Conservation (phyloP, 1,140 invertebrate species). For the Nephila pilipes region DNA sequence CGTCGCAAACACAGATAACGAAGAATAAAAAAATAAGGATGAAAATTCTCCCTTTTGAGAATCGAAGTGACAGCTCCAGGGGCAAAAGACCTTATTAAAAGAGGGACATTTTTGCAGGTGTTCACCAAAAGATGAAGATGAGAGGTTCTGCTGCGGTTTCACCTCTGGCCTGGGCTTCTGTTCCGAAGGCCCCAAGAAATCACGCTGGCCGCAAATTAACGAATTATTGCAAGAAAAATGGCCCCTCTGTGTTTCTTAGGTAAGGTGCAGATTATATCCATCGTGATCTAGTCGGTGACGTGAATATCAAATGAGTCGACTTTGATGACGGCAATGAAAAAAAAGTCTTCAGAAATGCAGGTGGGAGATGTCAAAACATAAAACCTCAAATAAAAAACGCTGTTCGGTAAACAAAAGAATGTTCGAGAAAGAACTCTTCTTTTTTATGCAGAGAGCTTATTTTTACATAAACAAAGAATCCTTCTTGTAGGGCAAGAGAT, state of each 20-base stretch:
- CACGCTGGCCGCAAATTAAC: constrained; percentile 56
- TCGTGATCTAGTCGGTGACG: background rate
- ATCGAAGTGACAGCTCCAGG: constrained; percentile 31
- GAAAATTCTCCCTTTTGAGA: constrained; percentile 32
- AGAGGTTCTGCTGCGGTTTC: constrained; percentile 1
- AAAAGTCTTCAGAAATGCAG: background rate
- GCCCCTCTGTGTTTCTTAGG: background rate
- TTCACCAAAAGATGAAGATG: constrained; percentile 21
- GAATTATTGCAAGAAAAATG: background rate
- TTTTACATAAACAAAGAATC: no score
- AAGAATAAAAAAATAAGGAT: background rate
- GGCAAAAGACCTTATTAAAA: constrained; percentile 67
- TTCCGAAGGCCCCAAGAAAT: constrained; percentile 45
- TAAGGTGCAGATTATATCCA: background rate
- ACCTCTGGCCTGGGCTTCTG: constrained; percentile 67
- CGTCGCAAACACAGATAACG: constrained; percentile 38
- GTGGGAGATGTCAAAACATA: constrained; percentile 61
- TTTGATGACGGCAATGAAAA: background rate
- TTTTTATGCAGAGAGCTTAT: background rate
- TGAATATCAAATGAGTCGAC: constrained; percentile 23
- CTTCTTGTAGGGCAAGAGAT: no score
- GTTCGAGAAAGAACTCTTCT: background rate
- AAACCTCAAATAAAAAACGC: background rate
- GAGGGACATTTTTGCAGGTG: constrained; percentile 63
- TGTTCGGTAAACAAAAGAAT: constrained; percentile 8